phyloP scores from a whole-genome alignment of 2,113 vertebrate genomes.

The Dipodomys spectabilis region DNA sequence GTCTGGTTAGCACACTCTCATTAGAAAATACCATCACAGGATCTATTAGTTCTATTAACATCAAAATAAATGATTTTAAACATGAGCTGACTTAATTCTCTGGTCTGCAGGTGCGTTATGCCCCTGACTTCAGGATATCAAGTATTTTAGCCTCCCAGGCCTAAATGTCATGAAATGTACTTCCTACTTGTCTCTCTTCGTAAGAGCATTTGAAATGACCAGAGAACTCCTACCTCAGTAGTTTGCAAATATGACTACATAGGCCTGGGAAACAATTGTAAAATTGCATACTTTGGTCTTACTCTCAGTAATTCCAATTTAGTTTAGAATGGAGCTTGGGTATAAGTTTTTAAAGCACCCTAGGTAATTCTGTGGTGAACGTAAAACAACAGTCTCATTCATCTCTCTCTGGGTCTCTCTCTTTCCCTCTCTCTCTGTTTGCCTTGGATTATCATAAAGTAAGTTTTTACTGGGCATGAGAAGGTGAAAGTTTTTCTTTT shows the following conservation, averaged over 20 bases:
- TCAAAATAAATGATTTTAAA: constrained; percentile 23
- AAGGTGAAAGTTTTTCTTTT: not conserved
- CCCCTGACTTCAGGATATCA: not conserved
- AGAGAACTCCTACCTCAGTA: not conserved
- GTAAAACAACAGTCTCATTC: not conserved
- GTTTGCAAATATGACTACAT: not conserved
- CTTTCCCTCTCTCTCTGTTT: not conserved
- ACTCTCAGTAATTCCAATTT: constrained; percentile 45
- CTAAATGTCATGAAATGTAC: not conserved
- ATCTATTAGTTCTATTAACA: not conserved
- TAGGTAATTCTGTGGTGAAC: not conserved
- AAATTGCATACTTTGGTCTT: not conserved
- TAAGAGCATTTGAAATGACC: constrained; percentile 25
- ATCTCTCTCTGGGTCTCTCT: not conserved
- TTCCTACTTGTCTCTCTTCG: not conserved
- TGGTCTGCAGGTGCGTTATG: not conserved
- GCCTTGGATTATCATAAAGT: not conserved
- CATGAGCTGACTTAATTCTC: not conserved
- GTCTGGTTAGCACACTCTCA: not conserved
- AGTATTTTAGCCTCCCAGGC: not conserved
- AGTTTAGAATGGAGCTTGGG: not conserved
- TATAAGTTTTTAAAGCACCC: not conserved
- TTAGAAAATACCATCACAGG: not conserved
- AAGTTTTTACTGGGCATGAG: not conserved
- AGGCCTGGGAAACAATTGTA: constrained; percentile 25